A percentile compares a stretch with the other conserved stretches of the same genome.
Conservation (phyloP, 1,140 invertebrate genomes). For the Druon quercuslanigerum region DNA sequence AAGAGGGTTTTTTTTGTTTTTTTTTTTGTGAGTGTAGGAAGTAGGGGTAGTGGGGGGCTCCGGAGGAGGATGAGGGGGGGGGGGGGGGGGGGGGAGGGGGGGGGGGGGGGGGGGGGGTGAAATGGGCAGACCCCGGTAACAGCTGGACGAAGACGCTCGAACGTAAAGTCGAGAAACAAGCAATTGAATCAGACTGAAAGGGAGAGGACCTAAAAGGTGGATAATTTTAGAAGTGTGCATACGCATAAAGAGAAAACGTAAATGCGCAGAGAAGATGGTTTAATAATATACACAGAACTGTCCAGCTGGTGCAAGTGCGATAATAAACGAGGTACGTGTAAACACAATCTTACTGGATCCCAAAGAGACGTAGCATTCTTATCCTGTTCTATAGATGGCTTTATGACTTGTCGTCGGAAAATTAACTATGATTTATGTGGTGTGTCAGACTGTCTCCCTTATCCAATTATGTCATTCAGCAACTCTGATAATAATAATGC, state of each 20-base stretch:
- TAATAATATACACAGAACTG: constrained; percentile 63
- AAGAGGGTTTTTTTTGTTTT: too few relatives aligned
- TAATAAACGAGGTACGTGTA: constrained; percentile 56
- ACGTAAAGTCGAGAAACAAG: constrained; percentile 21
- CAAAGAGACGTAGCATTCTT: background rate
- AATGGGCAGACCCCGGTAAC: background rate
- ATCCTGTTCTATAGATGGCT: constrained; percentile 12
- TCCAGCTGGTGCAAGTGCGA: constrained; percentile 56
- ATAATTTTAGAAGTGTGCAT: constrained; percentile 60
- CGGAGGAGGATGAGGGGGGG: too few relatives aligned
- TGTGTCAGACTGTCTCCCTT: constrained; percentile 5
- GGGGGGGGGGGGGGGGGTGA: background rate
- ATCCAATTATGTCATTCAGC: background rate
- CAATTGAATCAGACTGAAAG: constrained; percentile 38
- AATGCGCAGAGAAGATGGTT: constrained; percentile 55
- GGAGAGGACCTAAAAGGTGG: constrained; percentile 39
- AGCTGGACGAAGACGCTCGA: constrained; percentile 3
- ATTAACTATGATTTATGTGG: constrained; percentile 18
- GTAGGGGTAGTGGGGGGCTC: too few relatives aligned
- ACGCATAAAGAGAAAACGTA: constrained; percentile 53
- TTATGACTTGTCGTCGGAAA: constrained; percentile 17
- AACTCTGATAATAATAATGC: background rate
- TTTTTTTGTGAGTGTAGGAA: too few relatives aligned
- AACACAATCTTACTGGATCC: background rate
- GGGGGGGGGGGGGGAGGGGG: too few relatives aligned